These are phyloP conservation scores for Hippocampus kuda DNA, from an alignment of 2,797 vertebrate species.

Conservation along the genomic window DNA sequence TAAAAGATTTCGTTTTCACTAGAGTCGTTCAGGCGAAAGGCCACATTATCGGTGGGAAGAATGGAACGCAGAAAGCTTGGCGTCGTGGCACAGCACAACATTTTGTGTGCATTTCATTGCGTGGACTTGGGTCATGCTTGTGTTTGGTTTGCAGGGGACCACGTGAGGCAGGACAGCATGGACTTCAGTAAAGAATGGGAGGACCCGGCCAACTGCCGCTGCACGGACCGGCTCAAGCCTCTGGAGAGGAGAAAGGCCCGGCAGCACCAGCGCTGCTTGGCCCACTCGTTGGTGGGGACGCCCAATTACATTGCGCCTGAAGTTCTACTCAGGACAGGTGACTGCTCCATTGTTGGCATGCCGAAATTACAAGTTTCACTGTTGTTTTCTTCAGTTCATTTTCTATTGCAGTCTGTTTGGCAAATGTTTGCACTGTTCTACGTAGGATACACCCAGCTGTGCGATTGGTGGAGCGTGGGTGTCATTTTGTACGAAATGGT, in stretches of 20 bases:
- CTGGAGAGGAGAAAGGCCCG: slow-evolving; percentile 87
- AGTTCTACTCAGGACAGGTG: slow-evolving; percentile 88
- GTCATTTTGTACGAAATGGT: slow-evolving; percentile 98
- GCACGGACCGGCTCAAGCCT: slow-evolving; percentile 87
- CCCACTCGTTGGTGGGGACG: slow-evolving; percentile 92
- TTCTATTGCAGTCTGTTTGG: not conserved
- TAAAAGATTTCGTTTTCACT: not conserved
- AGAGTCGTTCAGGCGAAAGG: not conserved
- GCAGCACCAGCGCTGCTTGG: slow-evolving; percentile 91
- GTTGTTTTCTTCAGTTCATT: too few relatives aligned
- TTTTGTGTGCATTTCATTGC: not conserved
- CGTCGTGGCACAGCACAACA: not conserved
- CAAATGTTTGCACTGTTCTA: not conserved
- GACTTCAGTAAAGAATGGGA: slow-evolving; percentile 99
- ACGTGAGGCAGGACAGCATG: slow-evolving; percentile 94
- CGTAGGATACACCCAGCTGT: slow-evolving; percentile 94
- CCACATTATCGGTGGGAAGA: not conserved
- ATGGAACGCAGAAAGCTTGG: not conserved
- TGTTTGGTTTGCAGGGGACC: slow-evolving; percentile 72
- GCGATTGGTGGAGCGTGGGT: slow-evolving; percentile 98
- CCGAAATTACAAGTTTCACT: not conserved
- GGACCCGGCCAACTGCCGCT: slow-evolving; percentile 82
- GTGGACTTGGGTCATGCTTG: not conserved
- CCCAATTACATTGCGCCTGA: slow-evolving; percentile 97
- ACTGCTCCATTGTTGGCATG: not conserved